A percentile compares a stretch with the other conserved stretches of the same genome.
Evolutionary conservation across 23 tunicate genomes (phyloP).

Genomic region (Diplosoma virens): DNA sequence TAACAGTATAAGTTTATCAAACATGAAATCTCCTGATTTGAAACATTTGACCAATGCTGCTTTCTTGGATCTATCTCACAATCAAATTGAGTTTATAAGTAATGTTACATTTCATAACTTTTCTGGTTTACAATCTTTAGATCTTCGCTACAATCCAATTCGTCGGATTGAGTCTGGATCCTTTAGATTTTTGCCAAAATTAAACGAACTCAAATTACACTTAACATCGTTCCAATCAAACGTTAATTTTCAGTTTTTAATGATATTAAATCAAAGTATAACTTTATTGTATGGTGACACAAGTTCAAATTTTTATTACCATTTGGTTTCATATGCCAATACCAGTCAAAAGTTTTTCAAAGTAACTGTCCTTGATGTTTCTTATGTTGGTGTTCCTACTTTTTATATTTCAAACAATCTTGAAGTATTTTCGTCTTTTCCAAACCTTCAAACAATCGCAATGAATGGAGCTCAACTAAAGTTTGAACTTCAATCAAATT

Average conservation of each 20-base stretch:
- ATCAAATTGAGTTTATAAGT: conserved; percentile 1
- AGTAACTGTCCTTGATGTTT: conserved; percentile 1
- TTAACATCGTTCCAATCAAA: neutral
- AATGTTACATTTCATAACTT: neutral
- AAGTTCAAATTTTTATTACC: neutral
- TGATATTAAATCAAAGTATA: neutral
- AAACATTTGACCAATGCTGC: neutral
- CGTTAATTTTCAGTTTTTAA: conserved; percentile 5
- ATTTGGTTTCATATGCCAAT: neutral
- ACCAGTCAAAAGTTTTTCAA: neutral
- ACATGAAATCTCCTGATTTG: neutral
- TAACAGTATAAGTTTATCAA: too few relatives aligned
- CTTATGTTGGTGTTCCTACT: neutral
- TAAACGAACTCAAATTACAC: neutral
- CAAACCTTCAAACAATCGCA: neutral
- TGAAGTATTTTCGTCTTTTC: neutral
- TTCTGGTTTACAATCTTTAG: neutral
- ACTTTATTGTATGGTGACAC: neutral
- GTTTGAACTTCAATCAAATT: conserved; percentile 4
- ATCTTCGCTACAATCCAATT: conserved; percentile 18
- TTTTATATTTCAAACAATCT: neutral
- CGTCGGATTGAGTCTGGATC: neutral
- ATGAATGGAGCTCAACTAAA: neutral
- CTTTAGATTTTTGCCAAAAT: neutral
- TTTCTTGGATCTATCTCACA: conserved; percentile 5